These are phyloP conservation scores for Drosophila bifasciata DNA, from an alignment of 1,140 invertebrate genomes.

Conservation along the genomic window DNA sequence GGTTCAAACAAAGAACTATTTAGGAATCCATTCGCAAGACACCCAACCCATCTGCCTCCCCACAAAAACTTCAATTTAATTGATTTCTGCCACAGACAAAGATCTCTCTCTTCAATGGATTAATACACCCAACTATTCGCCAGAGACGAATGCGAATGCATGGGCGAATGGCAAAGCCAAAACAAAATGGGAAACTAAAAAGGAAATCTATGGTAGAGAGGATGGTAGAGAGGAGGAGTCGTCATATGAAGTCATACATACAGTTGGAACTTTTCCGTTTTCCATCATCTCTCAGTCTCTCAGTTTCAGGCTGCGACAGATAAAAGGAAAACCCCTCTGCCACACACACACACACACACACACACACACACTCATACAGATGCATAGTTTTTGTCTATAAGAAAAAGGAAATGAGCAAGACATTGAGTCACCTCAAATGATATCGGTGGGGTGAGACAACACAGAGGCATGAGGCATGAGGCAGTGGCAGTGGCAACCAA, in stretches of 20 bases:
- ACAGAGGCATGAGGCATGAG: neutral
- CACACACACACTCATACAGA: neutral
- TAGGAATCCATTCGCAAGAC: constrained; percentile 20
- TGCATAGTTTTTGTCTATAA: constrained; percentile 60
- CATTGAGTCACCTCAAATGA: constrained; percentile 73
- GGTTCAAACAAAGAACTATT: neutral
- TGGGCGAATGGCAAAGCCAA: neutral
- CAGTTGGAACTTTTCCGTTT: constrained; percentile 49
- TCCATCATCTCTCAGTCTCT: neutral
- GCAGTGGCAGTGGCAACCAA: no score
- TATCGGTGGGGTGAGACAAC: neutral
- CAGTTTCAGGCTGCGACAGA: constrained; percentile 11
- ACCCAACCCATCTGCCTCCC: constrained; percentile 9
- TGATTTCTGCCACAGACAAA: constrained; percentile 49
- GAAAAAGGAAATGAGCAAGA: constrained; percentile 77
- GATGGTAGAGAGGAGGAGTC: constrained; percentile 8
- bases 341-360: neutral
- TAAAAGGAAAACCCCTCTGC: constrained; percentile 24
- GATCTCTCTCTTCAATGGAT: constrained; percentile 22
- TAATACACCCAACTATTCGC: constrained; percentile 14
- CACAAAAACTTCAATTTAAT: constrained; percentile 39
- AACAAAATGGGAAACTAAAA: constrained; percentile 12
- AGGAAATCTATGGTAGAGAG: constrained; percentile 21
- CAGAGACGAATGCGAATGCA: constrained; percentile 40
- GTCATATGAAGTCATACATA: constrained; percentile 39